Evolutionary conservation across 2,797 vertebrate genomes (phyloP), one percentile per base, ranked within the genome.

Genomic region (Tokudaia tokunoshimensis): DNA sequence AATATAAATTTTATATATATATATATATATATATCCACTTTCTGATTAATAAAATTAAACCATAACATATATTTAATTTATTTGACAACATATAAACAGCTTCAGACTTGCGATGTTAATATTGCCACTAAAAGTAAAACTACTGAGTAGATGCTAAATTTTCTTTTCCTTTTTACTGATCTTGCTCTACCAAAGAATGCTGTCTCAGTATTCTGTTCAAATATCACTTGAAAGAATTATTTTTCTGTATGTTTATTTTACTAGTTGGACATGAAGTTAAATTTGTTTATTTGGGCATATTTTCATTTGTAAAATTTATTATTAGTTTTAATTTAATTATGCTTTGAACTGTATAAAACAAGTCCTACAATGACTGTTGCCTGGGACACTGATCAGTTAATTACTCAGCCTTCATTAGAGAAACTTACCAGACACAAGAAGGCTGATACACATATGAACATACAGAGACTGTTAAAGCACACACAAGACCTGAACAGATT

Each of bases 211-310:
- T 26, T 93, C 24, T 88, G 3, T 75, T 78, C 8, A 92, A 26
- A 86, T 78, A 6, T 93, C 29, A 44, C 44, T 65, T 78, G 52
- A 96, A 88, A 81, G 3, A 89, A 37, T 85, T 44, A 72, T 26
- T 89, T 94, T 89, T 85, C 13, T 94, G 5, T 92, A 41, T 61
- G 13, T 6, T 79, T 89, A n/a, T 93, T 87, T 88, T 92, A 88
- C 2, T 31, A 81, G 15, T 88, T 87, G 90, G 24, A 67, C 2
- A 63, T 74, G 13, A 34, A 70, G 9, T 63, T 90, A 80, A 11
- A 8, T 90, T 93, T 93, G 31, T 41, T 89, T 88, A 63, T 78
- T 87, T 95, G 82, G 19, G 11, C 3, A 91, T 84, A 12, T 37
- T 96, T 94, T 94, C 24, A 52, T 55, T 55, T 91, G 93, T 92